Evolutionary conservation across 1,140 invertebrate genomes (phyloP).

Genomic region (Pseudomyrmex gracilis): DNA sequence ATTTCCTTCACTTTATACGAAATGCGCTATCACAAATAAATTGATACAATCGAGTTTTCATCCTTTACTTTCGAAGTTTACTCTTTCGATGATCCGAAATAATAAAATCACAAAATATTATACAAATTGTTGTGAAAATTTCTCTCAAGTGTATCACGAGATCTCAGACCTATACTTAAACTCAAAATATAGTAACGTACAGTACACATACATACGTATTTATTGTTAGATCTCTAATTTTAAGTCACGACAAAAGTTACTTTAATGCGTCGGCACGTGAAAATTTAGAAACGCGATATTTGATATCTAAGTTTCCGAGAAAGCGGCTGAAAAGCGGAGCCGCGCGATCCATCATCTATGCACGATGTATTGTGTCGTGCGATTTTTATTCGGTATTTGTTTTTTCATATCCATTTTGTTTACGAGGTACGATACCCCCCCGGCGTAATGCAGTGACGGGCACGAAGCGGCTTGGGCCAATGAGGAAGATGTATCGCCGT

Average conservation of each 20-base stretch:
- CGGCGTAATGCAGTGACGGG: constrained; percentile 51
- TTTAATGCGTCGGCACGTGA: constrained; percentile 23
- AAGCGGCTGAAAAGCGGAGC: constrained; percentile 32
- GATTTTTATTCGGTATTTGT: constrained; percentile 60
- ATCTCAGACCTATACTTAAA: not conserved
- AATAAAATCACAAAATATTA: no score
- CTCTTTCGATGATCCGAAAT: no score
- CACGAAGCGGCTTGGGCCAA: constrained; percentile 12
- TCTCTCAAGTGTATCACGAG: constrained; percentile 14
- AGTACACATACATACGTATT: not conserved
- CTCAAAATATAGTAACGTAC: not conserved
- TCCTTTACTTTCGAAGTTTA: no score
- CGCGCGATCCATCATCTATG: constrained; percentile 42
- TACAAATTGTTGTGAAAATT: no score
- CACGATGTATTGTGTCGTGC: constrained; percentile 30
- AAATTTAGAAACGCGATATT: constrained; percentile 46
- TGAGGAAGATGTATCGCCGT: constrained; percentile 56
- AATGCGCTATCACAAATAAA: no score
- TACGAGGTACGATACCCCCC: constrained; percentile 22
- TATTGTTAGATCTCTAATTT: not conserved
- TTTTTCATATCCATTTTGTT: constrained; percentile 61
- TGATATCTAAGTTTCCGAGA: constrained; percentile 39
- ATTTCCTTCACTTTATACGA: no score
- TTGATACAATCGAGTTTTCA: no score
- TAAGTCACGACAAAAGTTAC: constrained; percentile 19